Conservation (phyloP, 2,888 invertebrate genomes). For the Mycalesis mineus region DNA sequence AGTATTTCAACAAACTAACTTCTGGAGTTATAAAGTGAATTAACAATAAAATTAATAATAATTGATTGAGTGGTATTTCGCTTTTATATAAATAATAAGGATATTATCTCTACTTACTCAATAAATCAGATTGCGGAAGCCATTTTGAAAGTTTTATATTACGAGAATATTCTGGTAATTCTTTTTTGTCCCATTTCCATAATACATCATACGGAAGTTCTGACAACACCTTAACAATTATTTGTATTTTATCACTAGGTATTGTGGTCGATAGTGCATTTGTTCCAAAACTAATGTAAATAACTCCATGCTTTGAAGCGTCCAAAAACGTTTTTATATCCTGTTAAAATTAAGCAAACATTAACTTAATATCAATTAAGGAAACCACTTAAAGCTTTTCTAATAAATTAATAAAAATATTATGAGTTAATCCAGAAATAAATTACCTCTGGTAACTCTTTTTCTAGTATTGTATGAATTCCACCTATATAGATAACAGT, state of each 20-base stretch:
- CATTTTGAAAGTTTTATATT: conserved; percentile 64
- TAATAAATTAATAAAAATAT: no score
- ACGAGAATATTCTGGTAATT: conserved; percentile 44
- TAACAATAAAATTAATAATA: no score
- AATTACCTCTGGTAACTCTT: conserved; percentile 44
- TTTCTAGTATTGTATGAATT: conserved; percentile 48
- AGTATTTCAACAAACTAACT: no score
- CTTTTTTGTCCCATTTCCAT: conserved; percentile 64
- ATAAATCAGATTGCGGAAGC: conserved; percentile 64
- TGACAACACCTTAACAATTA: conserved; percentile 49
- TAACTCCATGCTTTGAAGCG: conserved; percentile 56
- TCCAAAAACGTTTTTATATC: conserved; percentile 53
- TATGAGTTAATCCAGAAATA: background rate
- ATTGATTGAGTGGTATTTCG: no score
- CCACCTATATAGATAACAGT: conserved; percentile 58
- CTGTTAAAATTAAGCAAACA: conserved; percentile 30
- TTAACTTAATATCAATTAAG: no score
- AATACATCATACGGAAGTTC: conserved; percentile 60
- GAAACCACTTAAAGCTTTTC: no score
- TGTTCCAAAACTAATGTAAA: conserved; percentile 67
- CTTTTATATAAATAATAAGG: no score
- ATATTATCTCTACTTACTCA: no score
- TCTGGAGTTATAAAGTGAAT: no score
- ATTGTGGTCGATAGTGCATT: conserved; percentile 48
- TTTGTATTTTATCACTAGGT: conserved; percentile 44